Evolutionary conservation across 2,797 vertebrate species (phyloP), one percentile per base, ranked within the genome.

Genomic region (Sebastes taczanowskii): DNA sequence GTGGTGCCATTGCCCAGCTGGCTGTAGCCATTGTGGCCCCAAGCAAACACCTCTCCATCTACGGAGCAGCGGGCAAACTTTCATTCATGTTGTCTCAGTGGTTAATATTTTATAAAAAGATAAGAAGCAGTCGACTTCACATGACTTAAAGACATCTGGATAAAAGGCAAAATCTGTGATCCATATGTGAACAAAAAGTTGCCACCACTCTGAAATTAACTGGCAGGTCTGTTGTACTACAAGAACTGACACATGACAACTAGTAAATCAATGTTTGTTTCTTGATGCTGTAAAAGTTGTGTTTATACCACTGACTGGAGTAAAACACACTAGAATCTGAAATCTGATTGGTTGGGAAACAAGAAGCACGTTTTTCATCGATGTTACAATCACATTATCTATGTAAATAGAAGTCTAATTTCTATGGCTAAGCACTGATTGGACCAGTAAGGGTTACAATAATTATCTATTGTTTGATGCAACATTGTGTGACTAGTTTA

Each of bases 21-120:
- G 89, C 97, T 98, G 58, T 99, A 99, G 77, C 98, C 97, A 85
- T 99, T 99, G 88, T 99, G 98, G 52, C 98, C 99, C 99, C 99
- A 99, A 0, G 97, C 97, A 90, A 97, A 99, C 56, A 99, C 97
- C 85, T 99, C 98, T 87, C 98, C 99, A 88, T 99, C 99, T 99
- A 78, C 49, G 91, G 14, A 30, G 68, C 60, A 85, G 35, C 5
- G 25, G 29, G 64, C 10, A 83, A 73, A 85, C 64, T 68, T 68
- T 30, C 5, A 78, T 32, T 85, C 34, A 62, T 80, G 71, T 82
- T 73, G 80, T 81, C 78, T 69, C 60, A 78, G 67, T 60, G 67
- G 81, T 88, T 91, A 79, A 89, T 84, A 55, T 82, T 85, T 83
- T 20, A 55, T 80, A 3, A 68, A 56, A 3, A 72, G 29, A 83